Evolutionary conservation across 2,888 invertebrate species (phyloP), one percentile per base, ranked within the genome.

Genomic region (Drosophila flavopinicola): DNA sequence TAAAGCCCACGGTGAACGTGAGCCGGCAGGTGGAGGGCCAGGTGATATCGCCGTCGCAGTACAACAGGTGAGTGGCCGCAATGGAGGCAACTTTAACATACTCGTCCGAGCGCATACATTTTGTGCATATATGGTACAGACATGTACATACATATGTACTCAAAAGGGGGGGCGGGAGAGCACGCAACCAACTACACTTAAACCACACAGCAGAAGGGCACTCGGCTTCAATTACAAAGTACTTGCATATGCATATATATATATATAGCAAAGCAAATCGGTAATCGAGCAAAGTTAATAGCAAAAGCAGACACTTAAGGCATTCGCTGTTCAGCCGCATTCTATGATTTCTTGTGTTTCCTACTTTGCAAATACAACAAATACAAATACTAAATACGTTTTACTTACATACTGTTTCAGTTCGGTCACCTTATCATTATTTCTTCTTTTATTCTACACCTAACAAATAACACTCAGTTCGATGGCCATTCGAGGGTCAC

Each of bases 1-100:
- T 96, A 86, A 97, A 96, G 91, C 96, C 96, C 39, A 96, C 95
- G 87, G 95, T 96, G 64, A 96, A 95, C 89, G 95, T 96, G 59
- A 96, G 95, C 90, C 93, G 96, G 91, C 94, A 94, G 48, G 94
- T 94, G 32, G 96, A 96, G 85, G 90, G 90, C 15, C 95, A 94
- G 92, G 93, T 94, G 91, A 94, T 93, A 84, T 94, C 94, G 88
- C 93, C 94, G 73, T 94, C 94, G 73, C 93, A 92, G 70, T 94
- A 94, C 90, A 94, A 94, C 90, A 93, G 94, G 91, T 91, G 84
- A 87, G 75, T 71, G 37, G 15, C 48, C 24, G 15, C 29, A 39
- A 17, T 44, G 20, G 9, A 41, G 25, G 13, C 54, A 52, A 38
- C n/a, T 7, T 30, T 29, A 35, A 32, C 32, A 58, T 20, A 20